Conservation (phyloP, 1,140 invertebrate species). For the Chelonus insularis region DNA sequence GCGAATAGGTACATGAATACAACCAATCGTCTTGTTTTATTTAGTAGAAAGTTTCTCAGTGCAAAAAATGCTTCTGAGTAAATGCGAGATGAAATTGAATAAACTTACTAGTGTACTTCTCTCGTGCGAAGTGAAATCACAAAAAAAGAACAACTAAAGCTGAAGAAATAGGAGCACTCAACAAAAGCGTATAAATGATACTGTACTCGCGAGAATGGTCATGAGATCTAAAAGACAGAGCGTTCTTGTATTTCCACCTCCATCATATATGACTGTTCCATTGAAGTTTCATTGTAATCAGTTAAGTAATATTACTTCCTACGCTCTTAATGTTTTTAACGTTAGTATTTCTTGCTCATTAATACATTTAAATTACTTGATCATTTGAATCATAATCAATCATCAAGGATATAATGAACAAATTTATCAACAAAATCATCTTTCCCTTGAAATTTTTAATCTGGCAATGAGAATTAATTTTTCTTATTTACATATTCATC, state of each 20-base stretch:
- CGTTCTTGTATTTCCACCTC: constrained; percentile 29
- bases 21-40: neutral
- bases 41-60: neutral
- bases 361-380: no score
- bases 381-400: no score
- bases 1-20: neutral
- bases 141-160: neutral
- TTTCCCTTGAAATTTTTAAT: no score
- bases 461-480: no score
- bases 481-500: no score
- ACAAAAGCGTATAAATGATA: constrained; percentile 42
- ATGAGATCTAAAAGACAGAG: constrained; percentile 38
- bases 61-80: neutral
- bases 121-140: constrained; percentile 6
- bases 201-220: constrained; percentile 39
- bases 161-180: constrained; percentile 1
- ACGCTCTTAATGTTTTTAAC: no score
- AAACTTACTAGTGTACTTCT: neutral
- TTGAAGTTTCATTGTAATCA: constrained; percentile 19
- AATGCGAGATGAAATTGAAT: neutral
- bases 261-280: constrained; percentile 17
- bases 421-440: no score
- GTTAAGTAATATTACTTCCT: no score
- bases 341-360: no score
- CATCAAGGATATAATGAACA: no score